Evolutionary conservation across 2,797 vertebrate genomes (phyloP), one percentile per base, ranked within the genome.

Genomic region (Enteromius argenteus): DNA sequence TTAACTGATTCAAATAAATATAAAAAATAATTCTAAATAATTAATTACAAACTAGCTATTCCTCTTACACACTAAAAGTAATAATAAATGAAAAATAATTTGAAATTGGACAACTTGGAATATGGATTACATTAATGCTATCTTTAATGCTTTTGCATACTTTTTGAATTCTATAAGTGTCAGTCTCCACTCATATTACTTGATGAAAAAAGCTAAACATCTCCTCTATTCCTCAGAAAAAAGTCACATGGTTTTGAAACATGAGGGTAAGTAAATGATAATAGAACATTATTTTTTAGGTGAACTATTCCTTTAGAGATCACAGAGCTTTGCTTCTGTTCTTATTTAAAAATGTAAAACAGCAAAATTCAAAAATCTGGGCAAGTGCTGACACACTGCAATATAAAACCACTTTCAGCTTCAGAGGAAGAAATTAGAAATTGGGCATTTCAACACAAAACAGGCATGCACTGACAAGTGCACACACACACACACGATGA

Each of bases 381-480:
- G 23, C 9, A 53, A 62, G n/a, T 30, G 37, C 23, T 27, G 46
- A 39, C 9, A 46, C 39, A 64, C 2, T 32, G 3, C 44, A 32
- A 79, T 49, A 46, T 37, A 11, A 49, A 37, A 35, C 17, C 21
- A 44, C 39, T 42, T 62, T 64, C 44, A 49, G 2, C 1, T 80
- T 53, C 14, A 19, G 78, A 37, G 64, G 13, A 68, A 32, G 32
- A 80, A 79, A 79, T 13, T 10, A 30, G 30, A 80, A 80, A 80
- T 32, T 23, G 32, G 19, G 8, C 42, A 82, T 66, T 73, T 51
- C 60, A 83, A 39, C 30, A 84, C 15, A 81, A 44, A 77, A 17
- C 42, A 53, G 37, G 32, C 77, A 85, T 86, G 72, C 76, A 83
- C 64, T 73, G 46, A 39, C 51, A 60, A 23, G n/a, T 49, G 30